phyloP scores from a whole-genome alignment of 2,888 invertebrate species.

The Cenopis cana region DNA sequence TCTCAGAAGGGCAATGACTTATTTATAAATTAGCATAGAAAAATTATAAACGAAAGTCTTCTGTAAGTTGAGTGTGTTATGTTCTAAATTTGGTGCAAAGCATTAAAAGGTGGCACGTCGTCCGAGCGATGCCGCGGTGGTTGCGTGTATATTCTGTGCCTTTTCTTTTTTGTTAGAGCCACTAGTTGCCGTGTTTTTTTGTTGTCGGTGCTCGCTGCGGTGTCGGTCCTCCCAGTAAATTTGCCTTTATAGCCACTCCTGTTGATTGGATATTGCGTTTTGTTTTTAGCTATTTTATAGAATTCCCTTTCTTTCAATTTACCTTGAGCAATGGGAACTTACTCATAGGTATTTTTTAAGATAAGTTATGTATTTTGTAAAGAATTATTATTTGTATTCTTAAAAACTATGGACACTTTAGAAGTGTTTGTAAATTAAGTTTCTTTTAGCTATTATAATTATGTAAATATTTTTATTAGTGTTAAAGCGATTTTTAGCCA shows the following conservation, averaged over 20 bases:
- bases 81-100: conserved; percentile 40
- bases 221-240: conserved; percentile 46
- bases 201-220: conserved; percentile 55
- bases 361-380: conserved; percentile 61
- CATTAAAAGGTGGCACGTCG: conserved; percentile 53
- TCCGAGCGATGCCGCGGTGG: conserved; percentile 71
- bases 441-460: conserved; percentile 68
- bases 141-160: conserved; percentile 75
- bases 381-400: conserved; percentile 63
- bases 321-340: conserved; percentile 52
- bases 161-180: conserved; percentile 72
- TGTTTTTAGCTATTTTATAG: conserved; percentile 16
- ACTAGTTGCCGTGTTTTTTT: conserved; percentile 61
- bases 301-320: conserved; percentile 15
- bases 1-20: conserved; percentile 43
- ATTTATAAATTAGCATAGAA: conserved; percentile 40
- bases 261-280: conserved; percentile 20
- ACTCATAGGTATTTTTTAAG: conserved; percentile 66
- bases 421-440: conserved; percentile 72
- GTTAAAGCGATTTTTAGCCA: conserved; percentile 58
- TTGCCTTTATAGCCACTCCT: conserved; percentile 34
- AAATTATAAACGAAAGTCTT: conserved; percentile 2
- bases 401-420: conserved; percentile 66
- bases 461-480: conserved; percentile 64
- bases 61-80: not conserved